These are phyloP conservation scores for Drusus annulatus DNA, from an alignment of 1,140 invertebrate species.

Conservation along the genomic window DNA sequence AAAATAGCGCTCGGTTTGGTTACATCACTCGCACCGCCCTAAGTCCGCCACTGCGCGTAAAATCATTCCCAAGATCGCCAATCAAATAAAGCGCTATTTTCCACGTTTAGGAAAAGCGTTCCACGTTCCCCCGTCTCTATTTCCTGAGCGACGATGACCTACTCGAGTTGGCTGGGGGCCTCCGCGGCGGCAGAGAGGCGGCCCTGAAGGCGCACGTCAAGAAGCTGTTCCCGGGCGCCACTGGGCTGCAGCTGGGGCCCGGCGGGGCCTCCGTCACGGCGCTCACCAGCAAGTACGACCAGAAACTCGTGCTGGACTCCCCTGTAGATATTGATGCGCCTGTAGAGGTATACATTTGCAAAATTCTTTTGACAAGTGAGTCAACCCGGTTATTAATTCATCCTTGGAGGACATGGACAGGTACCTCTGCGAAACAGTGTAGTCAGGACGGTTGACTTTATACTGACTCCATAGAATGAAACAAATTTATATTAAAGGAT, in stretches of 20 bases:
- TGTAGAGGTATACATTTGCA: slow-evolving; percentile 79
- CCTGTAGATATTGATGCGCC: slow-evolving; percentile 84
- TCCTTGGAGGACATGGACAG: too few species aligned
- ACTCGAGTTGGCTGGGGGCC: slow-evolving; percentile 92
- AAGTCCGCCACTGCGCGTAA: too few species aligned
- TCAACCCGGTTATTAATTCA: too few species aligned
- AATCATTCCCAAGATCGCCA: too few species aligned
- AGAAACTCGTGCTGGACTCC: slow-evolving; percentile 86
- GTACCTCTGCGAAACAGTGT: too few species aligned
- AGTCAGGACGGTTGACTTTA: too few species aligned
- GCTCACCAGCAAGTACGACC: slow-evolving; percentile 82
- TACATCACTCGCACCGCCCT: too few species aligned
- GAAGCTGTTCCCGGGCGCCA: slow-evolving; percentile 92
- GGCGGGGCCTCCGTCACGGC: slow-evolving; percentile 65
- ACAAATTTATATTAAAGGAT: too few species aligned
- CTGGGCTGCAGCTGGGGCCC: slow-evolving; percentile 65
- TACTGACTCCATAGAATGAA: too few species aligned
- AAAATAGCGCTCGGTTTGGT: too few species aligned
- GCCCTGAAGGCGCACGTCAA: slow-evolving; percentile 95
- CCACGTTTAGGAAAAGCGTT: slow-evolving; percentile 88
- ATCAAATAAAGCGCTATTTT: neutral
- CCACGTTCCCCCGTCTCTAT: slow-evolving; percentile 94
- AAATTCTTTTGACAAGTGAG: too few species aligned
- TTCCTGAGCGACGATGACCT: slow-evolving; percentile 98
- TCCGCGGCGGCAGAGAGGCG: slow-evolving; percentile 80